Evolutionary conservation across 2,888 invertebrate species (phyloP), one percentile per base, ranked within the genome.

Genomic region (Metallyticus violacea): DNA sequence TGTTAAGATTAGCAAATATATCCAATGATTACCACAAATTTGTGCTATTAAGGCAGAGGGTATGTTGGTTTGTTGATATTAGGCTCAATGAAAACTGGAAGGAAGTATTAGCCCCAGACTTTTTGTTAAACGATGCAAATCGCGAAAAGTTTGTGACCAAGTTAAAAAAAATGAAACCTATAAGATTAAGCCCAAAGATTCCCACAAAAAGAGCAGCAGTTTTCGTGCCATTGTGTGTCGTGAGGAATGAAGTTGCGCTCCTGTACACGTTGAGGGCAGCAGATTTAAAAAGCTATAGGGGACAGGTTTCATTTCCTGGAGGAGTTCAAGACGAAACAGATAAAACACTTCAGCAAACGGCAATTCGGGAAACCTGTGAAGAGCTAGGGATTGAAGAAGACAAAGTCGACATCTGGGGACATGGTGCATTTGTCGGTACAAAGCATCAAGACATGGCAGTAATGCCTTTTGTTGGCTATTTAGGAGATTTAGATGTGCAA

Each of bases 231-330:
- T 90, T 98, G 77, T 97, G 97, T 91, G 92, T 93, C 40, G 93
- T 95, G 0, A 90, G 93, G 85, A 93, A 94, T n/a, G 93, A 94
- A 88, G 93, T 97, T 6, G 96, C 97, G 2, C 91, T 98, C 77
- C 92, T 98, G 1, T 98, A 96, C 90, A 98, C 98, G 0, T 92
- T 97, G 79, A 93, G 98, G 40, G 96, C 97, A 7, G 92, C 93
- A 6, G 93, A 94, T 87, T 91, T 98, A 62, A 94, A 94, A 88
- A 93, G 93, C 0, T 96, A 97, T 90, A 93, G 94, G 86, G 96
- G 97, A 0, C 97, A 98, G 91, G 96, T 98, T 22, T 96, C 97
- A 22, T 97, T 97, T 91, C 98, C 96, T 80, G 98, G 96, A 88
- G 98, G 96, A 0, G 95, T 95, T 92, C 92, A 93, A 77, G 95